These are phyloP conservation scores for Caradrina clavipalpis DNA, from an alignment of 2,888 invertebrate species.

Conservation along the genomic window DNA sequence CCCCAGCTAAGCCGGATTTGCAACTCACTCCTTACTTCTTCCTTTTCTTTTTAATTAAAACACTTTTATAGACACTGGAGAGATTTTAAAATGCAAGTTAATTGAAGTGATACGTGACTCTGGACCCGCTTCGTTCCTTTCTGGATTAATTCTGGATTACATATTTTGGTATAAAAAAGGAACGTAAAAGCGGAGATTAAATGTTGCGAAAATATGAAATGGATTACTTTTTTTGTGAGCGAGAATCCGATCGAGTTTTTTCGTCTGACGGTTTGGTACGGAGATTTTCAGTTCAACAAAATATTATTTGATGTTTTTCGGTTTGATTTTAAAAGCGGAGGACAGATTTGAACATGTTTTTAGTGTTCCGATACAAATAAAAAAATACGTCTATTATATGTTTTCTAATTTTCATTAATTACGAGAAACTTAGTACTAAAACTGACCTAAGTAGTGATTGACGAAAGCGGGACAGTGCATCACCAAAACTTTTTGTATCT, in stretches of 20 bases:
- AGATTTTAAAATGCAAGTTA: constrained; percentile 75
- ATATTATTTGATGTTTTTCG: constrained; percentile 8
- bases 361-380: background rate
- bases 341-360: background rate
- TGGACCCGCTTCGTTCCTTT: constrained; percentile 39
- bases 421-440: no score
- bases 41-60: constrained; percentile 87
- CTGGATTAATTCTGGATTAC: constrained; percentile 61
- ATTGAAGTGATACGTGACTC: constrained; percentile 71
- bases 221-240: constrained; percentile 30
- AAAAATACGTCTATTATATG: background rate
- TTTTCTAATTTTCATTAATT: background rate
- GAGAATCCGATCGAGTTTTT: constrained; percentile 33
- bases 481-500: background rate
- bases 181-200: constrained; percentile 53
- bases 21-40: constrained; percentile 81
- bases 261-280: constrained; percentile 12
- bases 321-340: background rate
- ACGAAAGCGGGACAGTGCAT: background rate
- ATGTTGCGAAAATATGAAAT: constrained; percentile 46
- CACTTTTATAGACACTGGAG: constrained; percentile 79
- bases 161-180: constrained; percentile 55
- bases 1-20: constrained; percentile 86
- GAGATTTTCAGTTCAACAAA: constrained; percentile 16
- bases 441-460: background rate